Conservation (phyloP, 2,888 invertebrate species). For the Sinelater perroti region DNA sequence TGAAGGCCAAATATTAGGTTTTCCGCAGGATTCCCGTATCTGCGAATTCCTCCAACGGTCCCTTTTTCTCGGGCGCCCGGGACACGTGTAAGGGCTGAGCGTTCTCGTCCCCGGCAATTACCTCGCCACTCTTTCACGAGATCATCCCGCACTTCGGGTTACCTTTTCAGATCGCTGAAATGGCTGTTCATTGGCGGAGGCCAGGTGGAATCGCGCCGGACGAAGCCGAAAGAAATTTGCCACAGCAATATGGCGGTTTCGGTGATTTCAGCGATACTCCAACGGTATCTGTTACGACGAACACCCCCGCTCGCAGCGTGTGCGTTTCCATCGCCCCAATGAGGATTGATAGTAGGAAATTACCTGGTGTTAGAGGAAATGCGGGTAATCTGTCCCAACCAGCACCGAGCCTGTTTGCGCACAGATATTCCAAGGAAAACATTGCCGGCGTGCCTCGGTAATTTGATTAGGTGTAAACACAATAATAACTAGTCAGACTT, state of each 20-base stretch:
- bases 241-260: conserved; percentile 1
- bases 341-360: conserved; percentile 30
- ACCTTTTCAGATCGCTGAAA: conserved; percentile 37
- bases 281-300: conserved; percentile 20
- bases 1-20: conserved; percentile 47
- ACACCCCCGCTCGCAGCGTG: conserved; percentile 19
- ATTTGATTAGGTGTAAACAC: conserved; percentile 29
- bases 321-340: conserved; percentile 22
- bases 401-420: conserved; percentile 21
- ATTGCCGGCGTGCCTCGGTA: conserved; percentile 21
- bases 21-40: conserved; percentile 41
- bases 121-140: conserved; percentile 34
- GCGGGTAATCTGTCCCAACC: conserved; percentile 20
- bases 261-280: too few relatives aligned
- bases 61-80: conserved; percentile 38
- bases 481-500: conserved; percentile 11
- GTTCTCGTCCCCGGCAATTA: conserved; percentile 40
- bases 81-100: conserved; percentile 36
- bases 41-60: conserved; percentile 40
- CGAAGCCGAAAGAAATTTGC: too few relatives aligned
- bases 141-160: conserved; percentile 36
- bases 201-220: too few relatives aligned
- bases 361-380: conserved; percentile 23
- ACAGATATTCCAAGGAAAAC: conserved; percentile 28
- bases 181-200: conserved; percentile 35